A percentile compares a stretch with the other conserved stretches of the same genome.
phyloP scores from a whole-genome alignment of 2,888 invertebrate species.

The Lissocephala sabroskyi region DNA sequence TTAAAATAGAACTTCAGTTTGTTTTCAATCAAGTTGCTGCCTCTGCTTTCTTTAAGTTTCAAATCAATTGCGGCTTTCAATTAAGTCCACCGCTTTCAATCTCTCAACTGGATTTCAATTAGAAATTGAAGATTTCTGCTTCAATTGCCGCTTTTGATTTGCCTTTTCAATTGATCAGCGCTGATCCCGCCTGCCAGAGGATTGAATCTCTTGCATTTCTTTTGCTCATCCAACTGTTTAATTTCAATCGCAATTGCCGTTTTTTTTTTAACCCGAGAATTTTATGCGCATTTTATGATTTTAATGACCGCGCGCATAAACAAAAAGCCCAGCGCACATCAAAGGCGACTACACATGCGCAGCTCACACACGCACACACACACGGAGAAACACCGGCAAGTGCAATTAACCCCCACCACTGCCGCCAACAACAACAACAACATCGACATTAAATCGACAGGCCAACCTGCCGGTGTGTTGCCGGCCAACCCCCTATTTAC shows the following conservation, averaged over 20 bases:
- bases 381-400: conserved; percentile 35
- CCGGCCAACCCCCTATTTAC: conserved; percentile 2
- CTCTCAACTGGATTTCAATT: too few species aligned
- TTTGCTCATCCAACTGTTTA: conserved; percentile 29
- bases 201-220: conserved; percentile 28
- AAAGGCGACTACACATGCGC: conserved; percentile 34
- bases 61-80: too few species aligned
- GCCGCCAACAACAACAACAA: too few species aligned
- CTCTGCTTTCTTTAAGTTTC: too few species aligned
- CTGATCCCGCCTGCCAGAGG: too few species aligned
- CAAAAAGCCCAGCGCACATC: conserved; percentile 33
- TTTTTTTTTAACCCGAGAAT: conserved; percentile 48
- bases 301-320: conserved; percentile 53
- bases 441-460: too few species aligned
- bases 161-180: too few species aligned
- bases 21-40: too few species aligned
- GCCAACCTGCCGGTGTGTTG: conserved; percentile 1
- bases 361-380: conserved; percentile 6
- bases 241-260: conserved; percentile 49
- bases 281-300: conserved; percentile 60
- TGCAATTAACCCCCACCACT: conserved; percentile 59
- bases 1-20: too few species aligned
- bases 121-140: too few species aligned
- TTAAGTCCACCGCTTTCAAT: too few species aligned
- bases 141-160: too few species aligned